These are phyloP conservation scores for Cryptops parisi DNA, from an alignment of 2,888 invertebrate genomes.

Conservation along the genomic window DNA sequence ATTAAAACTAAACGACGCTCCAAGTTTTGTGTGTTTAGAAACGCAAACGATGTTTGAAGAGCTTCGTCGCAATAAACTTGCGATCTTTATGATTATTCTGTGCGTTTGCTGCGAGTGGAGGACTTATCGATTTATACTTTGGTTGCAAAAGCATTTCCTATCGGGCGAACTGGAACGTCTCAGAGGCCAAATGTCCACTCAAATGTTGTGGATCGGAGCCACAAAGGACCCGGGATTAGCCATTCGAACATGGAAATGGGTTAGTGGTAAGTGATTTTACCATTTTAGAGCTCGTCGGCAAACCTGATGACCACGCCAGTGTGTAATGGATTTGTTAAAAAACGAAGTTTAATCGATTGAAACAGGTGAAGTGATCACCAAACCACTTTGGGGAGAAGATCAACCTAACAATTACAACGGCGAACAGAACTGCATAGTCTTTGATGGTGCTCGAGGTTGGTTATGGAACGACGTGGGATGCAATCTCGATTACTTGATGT, in stretches of 20 bases:
- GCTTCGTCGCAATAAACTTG: too few relatives aligned
- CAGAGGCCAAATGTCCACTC: slow-evolving; percentile 63
- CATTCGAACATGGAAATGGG: slow-evolving; percentile 77
- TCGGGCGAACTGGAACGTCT: slow-evolving; percentile 54
- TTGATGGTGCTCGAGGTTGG: slow-evolving; percentile 81
- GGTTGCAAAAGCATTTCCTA: slow-evolving; percentile 18
- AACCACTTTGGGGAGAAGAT: slow-evolving; percentile 80
- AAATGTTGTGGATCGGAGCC: slow-evolving; percentile 81
- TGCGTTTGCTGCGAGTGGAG: too few relatives aligned
- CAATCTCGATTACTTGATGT: slow-evolving; percentile 79
- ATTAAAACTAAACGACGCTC: too few relatives aligned
- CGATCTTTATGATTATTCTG: too few relatives aligned
- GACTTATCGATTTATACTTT: too few relatives aligned
- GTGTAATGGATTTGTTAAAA: too few relatives aligned
- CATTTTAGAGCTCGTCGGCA: too few relatives aligned
- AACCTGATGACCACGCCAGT: too few relatives aligned
- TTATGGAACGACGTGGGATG: slow-evolving; percentile 91
- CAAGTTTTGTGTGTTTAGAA: too few relatives aligned
- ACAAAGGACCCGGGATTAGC: slow-evolving; percentile 72
- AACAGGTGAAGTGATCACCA: slow-evolving; percentile 61
- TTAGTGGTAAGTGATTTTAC: slow-evolving; percentile 28
- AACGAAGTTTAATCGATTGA: too few relatives aligned
- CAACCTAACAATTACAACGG: slow-evolving; percentile 93
- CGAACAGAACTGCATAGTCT: slow-evolving; percentile 85
- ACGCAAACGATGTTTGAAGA: too few relatives aligned